Conservation (phyloP, 2,888 invertebrate species). For the Pristionchus japonicus region DNA sequence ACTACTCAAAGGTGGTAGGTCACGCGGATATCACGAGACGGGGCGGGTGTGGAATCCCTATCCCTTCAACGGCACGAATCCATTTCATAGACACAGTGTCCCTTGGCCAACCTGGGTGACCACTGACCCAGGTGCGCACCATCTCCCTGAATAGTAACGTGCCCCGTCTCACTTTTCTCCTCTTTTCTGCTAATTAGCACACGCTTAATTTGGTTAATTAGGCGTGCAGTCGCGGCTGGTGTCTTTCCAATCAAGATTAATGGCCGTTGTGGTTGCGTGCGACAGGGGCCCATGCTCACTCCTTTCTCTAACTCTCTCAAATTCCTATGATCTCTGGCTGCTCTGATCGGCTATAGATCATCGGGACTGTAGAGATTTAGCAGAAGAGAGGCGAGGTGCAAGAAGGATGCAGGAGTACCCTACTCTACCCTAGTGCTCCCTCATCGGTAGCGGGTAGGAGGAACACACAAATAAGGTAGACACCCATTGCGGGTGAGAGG, state of each 20-base stretch:
- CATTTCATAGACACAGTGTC: neutral
- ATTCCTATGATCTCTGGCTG: no score
- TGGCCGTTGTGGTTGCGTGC: constrained; percentile 16
- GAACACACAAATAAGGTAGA: neutral
- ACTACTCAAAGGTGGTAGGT: constrained; percentile 1
- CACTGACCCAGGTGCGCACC: neutral
- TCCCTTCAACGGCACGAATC: neutral
- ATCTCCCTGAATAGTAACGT: neutral
- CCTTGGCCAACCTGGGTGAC: no score
- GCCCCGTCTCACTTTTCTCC: neutral
- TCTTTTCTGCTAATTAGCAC: neutral
- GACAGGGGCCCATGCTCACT: neutral
- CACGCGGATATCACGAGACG: neutral
- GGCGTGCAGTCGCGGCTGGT: neutral
- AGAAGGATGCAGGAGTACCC: neutral
- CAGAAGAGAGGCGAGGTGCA: neutral
- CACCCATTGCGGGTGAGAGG: neutral
- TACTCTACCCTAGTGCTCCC: neutral
- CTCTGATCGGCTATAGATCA: no score
- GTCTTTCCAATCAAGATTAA: constrained; percentile 16
- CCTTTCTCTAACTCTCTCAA: no score
- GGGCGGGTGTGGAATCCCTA: neutral
- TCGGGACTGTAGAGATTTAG: neutral
- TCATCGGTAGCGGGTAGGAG: neutral
- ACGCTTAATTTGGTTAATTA: constrained; percentile 22